Evolutionary conservation across 2,888 invertebrate species (phyloP).

Genomic region (Pimpla rufipes): DNA sequence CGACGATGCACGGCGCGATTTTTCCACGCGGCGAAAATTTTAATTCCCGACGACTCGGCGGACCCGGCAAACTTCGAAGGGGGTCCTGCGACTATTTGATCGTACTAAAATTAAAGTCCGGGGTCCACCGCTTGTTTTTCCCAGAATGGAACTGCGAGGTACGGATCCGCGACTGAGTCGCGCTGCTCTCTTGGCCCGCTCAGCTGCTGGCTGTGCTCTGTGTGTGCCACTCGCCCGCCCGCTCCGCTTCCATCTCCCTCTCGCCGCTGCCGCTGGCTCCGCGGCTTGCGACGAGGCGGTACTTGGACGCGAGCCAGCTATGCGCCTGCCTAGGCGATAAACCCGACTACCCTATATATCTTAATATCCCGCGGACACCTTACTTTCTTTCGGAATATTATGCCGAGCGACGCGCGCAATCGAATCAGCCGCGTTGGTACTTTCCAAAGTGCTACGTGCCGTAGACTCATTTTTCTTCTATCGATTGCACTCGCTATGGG

Average conservation of each 20-base stretch:
- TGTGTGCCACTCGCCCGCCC: slow-evolving; percentile 71
- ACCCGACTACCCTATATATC: slow-evolving; percentile 61
- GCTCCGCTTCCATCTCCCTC: slow-evolving; percentile 11
- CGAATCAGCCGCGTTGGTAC: slow-evolving; percentile 20
- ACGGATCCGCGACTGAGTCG: slow-evolving; percentile 72
- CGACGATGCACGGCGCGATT: background rate
- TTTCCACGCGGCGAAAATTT: background rate
- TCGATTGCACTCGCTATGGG: slow-evolving; percentile 56
- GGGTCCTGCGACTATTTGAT: slow-evolving; percentile 17
- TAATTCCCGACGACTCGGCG: background rate
- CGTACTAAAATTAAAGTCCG: slow-evolving; percentile 63
- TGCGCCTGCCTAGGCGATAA: slow-evolving; percentile 80
- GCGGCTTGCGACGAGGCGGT: slow-evolving; percentile 79
- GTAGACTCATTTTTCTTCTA: slow-evolving; percentile 46
- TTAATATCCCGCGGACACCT: slow-evolving; percentile 56
- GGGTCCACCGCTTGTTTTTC: slow-evolving; percentile 63
- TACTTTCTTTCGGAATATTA: slow-evolving; percentile 49
- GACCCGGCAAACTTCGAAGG: background rate
- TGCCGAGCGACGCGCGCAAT: slow-evolving; percentile 39
- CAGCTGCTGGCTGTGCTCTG: slow-evolving; percentile 77
- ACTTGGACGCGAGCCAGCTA: slow-evolving; percentile 83
- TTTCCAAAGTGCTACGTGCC: slow-evolving; percentile 22
- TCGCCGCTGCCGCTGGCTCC: slow-evolving; percentile 70
- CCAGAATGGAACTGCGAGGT: slow-evolving; percentile 69
- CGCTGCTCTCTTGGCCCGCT: slow-evolving; percentile 66